Base-by-base conservation (phyloP, 2,888 invertebrate genomes). In the Zootermopsis nevadensis region DNA sequence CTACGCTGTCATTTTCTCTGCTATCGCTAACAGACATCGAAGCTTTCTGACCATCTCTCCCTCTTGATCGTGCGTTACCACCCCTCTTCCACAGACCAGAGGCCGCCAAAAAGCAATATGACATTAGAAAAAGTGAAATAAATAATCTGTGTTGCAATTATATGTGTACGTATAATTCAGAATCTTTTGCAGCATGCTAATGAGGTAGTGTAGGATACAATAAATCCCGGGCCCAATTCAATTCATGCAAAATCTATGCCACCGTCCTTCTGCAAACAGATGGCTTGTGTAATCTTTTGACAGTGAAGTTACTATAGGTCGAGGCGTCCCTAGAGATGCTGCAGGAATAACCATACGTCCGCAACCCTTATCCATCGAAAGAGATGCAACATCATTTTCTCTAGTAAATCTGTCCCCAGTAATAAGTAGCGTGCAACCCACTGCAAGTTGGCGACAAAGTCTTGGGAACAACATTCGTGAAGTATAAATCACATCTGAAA, bases 191-290 rank as follows among this genome's bases (percentile, higher is more conserved):
- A 38, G 10, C 10, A 38, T 38, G 38, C 38, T 38, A 38, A 38
- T 38, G 6, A 38, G 10, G 10, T 0, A 8, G 38, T 38, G 6
- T 38, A 10, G 38, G 38, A n/a, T 60, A 60, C n/a, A 60, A 2
- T 60, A 60, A n/a, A 27, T 60, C 27, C n/a, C 60, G 8, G 60
- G 60, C 19, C 19, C 19, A 19, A 2, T 74, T 24, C 74, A n/a
- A 74, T 38, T 74, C 74, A 74, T 74, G 74, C 74, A 74, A 74
- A 74, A 74, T 74, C 74, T 42, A 74, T 42, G 38, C 33, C 31
- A 74, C 6, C 12, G 8, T 69, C 33, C 69, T 19, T 3, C n/a
- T 60, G 19, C 27, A 27, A 1, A n/a, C n/a, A 2, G 27, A n/a
- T 27, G n/a, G n/a, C n/a, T 12, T 12, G 19, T 69, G 1, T 33